Base-by-base conservation (phyloP, 2,113 vertebrate species). In the Trachemys scripta region DNA sequence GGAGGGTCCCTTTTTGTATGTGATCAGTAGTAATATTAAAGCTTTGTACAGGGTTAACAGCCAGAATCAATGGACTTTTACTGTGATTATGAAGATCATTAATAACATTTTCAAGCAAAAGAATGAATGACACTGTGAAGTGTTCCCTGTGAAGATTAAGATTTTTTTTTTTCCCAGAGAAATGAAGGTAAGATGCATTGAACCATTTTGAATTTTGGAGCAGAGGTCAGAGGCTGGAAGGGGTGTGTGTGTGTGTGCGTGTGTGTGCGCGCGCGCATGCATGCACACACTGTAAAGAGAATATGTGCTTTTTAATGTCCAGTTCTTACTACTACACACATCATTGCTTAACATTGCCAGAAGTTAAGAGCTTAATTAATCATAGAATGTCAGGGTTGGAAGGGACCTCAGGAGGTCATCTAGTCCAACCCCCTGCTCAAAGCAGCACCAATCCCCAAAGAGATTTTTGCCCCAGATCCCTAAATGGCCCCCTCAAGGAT, bases 241-340 rank as follows among this genome's bases (percentile, higher is more conserved):
- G 35, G 31, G 59, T 31, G 59, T 31, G 27, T 24, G 25, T 3
- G 10, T 16, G 42, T 42, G 42, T 38, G 38, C 38, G 38, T n/a
- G n/a, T n/a, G n/a, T n/a, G n/a, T n/a, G n/a, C n/a, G n/a, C n/a
- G n/a, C n/a, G 6, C 5, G 12, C 3, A 13, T 14, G 59, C 3
- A 3, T 17, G 7, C 3, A 22, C 31, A n/a, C n/a, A 50, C 45
- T 0, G 0, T 1, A 9, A 51, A 75, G 24, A 31, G 0, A 12
- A 25, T 7, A 35, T 29, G n/a, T 11, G 5, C 10, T 42, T 76
- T 0, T 0, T 84, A 69, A 1, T 12, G 1, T n/a, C 45, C 56
- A 0, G 0, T 4, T 9, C 93, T 93, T 59, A 29, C 50, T 20
- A 27, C 19, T 72, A 38, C 65, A 0, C 4, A 2, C 85, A 69